These are phyloP conservation scores for Serranus cabrilla DNA, from an alignment of 2,797 vertebrate genomes.

Conservation along the genomic window DNA sequence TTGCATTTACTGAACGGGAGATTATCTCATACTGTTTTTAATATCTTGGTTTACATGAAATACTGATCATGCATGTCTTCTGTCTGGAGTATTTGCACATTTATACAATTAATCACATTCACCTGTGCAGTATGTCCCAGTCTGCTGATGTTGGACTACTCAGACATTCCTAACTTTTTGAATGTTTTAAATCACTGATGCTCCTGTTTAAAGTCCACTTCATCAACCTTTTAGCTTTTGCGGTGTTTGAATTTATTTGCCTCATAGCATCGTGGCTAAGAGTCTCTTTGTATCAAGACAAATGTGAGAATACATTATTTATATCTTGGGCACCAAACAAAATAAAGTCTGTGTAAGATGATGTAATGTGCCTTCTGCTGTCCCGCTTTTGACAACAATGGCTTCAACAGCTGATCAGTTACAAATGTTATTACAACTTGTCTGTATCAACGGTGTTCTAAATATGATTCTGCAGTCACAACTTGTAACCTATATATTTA, in stretches of 20 bases:
- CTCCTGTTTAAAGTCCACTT: slow-evolving; percentile 9
- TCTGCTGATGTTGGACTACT: not conserved
- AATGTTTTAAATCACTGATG: slow-evolving; percentile 7
- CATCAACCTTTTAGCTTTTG: slow-evolving; percentile 9
- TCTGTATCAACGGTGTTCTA: not conserved
- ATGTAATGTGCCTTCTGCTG: slow-evolving; percentile 12
- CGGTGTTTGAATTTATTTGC: not conserved
- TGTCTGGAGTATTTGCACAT: not conserved
- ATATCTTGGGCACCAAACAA: slow-evolving; percentile 2
- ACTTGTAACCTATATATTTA: not conserved
- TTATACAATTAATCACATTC: not conserved
- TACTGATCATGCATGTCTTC: not conserved
- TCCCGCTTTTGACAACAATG: not conserved
- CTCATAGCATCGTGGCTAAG: slow-evolving; percentile 5
- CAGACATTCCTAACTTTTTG: not conserved
- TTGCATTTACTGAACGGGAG: slow-evolving; percentile 11
- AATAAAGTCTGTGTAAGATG: not conserved
- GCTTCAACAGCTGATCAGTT: slow-evolving; percentile 3
- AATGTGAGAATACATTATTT: slow-evolving; percentile 17
- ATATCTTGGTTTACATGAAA: slow-evolving; percentile 5
- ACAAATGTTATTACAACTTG: slow-evolving; percentile 2
- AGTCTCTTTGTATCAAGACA: slow-evolving; percentile 21
- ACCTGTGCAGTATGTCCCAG: not conserved
- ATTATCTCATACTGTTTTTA: slow-evolving; percentile 5
- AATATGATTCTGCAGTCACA: not conserved